phyloP scores from a whole-genome alignment of 1,140 invertebrate genomes.

The Choristoneura fumiferana region DNA sequence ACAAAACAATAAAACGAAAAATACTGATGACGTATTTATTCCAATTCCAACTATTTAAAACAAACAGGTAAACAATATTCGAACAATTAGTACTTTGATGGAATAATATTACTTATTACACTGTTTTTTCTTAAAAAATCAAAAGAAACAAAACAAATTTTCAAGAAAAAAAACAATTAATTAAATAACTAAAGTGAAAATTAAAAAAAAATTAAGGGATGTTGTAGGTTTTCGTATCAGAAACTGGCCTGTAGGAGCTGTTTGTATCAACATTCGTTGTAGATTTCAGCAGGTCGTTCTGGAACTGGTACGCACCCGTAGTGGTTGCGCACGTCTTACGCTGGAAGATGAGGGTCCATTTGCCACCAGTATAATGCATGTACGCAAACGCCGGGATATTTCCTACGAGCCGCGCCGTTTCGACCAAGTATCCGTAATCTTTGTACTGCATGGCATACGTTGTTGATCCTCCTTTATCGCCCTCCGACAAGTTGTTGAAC shows the following conservation, averaged over 20 bases:
- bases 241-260: not conserved
- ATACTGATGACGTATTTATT: too few species aligned
- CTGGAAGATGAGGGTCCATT: not conserved
- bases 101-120: too few species aligned
- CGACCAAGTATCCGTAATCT: conserved; percentile 1
- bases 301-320: not conserved
- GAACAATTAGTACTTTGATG: too few species aligned
- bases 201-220: not conserved
- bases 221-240: conserved; percentile 1
- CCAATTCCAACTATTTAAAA: too few species aligned
- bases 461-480: not conserved
- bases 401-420: not conserved
- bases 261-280: too few species aligned
- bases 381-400: conserved; percentile 6
- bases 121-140: too few species aligned
- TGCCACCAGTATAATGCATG: not conserved
- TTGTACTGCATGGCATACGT: conserved; percentile 4
- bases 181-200: too few species aligned
- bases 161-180: too few species aligned
- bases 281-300: not conserved
- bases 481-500: conserved; percentile 3
- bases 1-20: too few species aligned
- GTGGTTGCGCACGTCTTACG: not conserved
- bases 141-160: too few species aligned
- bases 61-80: too few species aligned